Percentiles rank a stretch among this genome's conserved stretches.
phyloP scores from a whole-genome alignment of 2,113 vertebrate genomes.

The Apteryx mantelli region DNA sequence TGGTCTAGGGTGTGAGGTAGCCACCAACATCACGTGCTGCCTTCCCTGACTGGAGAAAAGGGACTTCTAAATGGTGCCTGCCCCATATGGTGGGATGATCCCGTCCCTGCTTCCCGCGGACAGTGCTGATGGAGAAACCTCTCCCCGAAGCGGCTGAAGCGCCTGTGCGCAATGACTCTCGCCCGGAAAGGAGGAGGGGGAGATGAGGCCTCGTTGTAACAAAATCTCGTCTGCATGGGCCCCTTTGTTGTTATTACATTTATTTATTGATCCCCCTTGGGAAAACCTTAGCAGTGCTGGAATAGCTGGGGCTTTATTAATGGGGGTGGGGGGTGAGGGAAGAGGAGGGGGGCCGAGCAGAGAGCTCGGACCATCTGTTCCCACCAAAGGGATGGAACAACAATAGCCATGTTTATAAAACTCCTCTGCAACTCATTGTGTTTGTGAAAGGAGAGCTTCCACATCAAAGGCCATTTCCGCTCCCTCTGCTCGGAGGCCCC shows the following conservation, averaged over 20 bases:
- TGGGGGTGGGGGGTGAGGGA: neutral
- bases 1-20: neutral
- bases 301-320: slow-evolving; percentile 41
- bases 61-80: neutral
- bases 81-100: neutral
- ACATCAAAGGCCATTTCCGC: slow-evolving; percentile 56
- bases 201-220: slow-evolving; percentile 55
- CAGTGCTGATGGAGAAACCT: neutral
- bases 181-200: slow-evolving; percentile 41
- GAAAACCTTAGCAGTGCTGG: slow-evolving; percentile 31
- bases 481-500: slow-evolving; percentile 1
- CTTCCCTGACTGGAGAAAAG: too few relatives aligned
- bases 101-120: accelerated
- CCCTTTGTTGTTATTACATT: slow-evolving; percentile 69
- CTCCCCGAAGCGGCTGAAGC: neutral
- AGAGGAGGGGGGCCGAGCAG: neutral
- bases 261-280: slow-evolving; percentile 65
- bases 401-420: slow-evolving; percentile 69
- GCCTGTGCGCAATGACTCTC: neutral
- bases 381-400: slow-evolving; percentile 53
- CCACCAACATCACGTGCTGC: neutral
- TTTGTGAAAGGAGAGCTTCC: slow-evolving; percentile 29
- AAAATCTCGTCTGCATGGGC: slow-evolving; percentile 62
- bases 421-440: slow-evolving; percentile 51
- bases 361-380: slow-evolving; percentile 41